A percentile compares a stretch with the other conserved stretches of the same genome.
Evolutionary conservation across 2,888 invertebrate genomes (phyloP).

Genomic region (Mantis religiosa): DNA sequence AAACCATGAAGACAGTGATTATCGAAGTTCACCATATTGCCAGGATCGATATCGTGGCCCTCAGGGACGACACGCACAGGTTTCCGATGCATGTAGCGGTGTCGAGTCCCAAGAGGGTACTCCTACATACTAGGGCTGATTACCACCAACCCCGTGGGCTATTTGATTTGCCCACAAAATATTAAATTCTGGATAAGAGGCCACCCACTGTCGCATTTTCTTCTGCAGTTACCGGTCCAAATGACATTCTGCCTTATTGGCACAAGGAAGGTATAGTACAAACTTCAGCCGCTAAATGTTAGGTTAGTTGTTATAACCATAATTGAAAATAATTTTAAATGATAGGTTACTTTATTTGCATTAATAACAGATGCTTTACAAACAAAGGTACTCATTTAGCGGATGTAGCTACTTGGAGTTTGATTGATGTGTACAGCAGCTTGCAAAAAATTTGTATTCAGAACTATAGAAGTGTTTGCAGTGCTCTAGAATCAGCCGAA

Average conservation of each 20-base stretch:
- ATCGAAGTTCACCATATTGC: background rate
- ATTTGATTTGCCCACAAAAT: background rate
- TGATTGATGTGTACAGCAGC: too few species aligned
- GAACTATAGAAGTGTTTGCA: too few species aligned
- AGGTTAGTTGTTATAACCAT: too few species aligned
- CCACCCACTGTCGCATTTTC: background rate
- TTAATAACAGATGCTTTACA: too few species aligned
- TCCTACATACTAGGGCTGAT: background rate
- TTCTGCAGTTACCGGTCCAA: background rate
- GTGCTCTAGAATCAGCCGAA: too few species aligned
- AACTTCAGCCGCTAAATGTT: too few species aligned
- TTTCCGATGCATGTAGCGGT: background rate
- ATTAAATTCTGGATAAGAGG: background rate
- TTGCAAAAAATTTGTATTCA: too few species aligned
- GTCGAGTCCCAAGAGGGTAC: background rate
- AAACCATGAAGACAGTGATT: background rate
- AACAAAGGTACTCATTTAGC: too few species aligned
- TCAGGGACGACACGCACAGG: background rate
- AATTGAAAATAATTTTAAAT: too few species aligned
- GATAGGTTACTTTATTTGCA: too few species aligned
- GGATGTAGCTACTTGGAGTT: too few species aligned
- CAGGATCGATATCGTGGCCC: background rate
- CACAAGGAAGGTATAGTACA: background rate
- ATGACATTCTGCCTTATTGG: background rate
- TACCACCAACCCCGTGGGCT: background rate